A percentile compares a stretch with the other conserved stretches of the same genome.
These are phyloP conservation scores for Psittacula derbiana DNA, from an alignment of 2,797 vertebrate species.

Conservation along the genomic window DNA sequence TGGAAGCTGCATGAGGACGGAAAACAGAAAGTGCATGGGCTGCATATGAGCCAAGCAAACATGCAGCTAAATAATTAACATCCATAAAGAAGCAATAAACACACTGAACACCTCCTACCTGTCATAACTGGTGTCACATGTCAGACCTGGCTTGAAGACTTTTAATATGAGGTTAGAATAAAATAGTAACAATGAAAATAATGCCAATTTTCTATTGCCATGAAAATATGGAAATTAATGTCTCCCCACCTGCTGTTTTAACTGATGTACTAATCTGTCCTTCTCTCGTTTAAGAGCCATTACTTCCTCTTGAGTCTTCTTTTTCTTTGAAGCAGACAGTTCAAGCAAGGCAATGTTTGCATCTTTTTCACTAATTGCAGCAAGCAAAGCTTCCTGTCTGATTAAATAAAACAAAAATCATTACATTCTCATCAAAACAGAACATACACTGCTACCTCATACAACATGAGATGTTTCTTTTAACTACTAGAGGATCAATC, in stretches of 20 bases:
- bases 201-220: not conserved
- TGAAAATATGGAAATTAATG: conserved; percentile 17
- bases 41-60: conserved; percentile 19
- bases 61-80: conserved; percentile 1
- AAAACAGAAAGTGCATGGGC: conserved; percentile 1
- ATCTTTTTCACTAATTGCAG: conserved; percentile 98
- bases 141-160: not conserved
- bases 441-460: not conserved
- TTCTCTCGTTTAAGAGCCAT: conserved; percentile 94
- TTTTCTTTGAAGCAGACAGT: conserved; percentile 96
- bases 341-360: conserved; percentile 98
- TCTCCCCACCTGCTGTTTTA: conserved; percentile 93
- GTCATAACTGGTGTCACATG: not conserved
- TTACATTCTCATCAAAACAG: conserved; percentile 13
- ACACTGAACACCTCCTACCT: conserved; percentile 38
- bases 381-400: conserved; percentile 96
- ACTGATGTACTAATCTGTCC: conserved; percentile 95
- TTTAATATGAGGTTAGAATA: conserved; percentile 14
- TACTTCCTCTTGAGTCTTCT: conserved; percentile 98
- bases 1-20: not conserved
- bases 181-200: conserved; percentile 37
- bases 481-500: not conserved
- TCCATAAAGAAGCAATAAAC: not conserved
- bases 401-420: conserved; percentile 34
- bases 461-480: not conserved